phyloP scores from a whole-genome alignment of 2,113 vertebrate species.

The Capra hircus region DNA sequence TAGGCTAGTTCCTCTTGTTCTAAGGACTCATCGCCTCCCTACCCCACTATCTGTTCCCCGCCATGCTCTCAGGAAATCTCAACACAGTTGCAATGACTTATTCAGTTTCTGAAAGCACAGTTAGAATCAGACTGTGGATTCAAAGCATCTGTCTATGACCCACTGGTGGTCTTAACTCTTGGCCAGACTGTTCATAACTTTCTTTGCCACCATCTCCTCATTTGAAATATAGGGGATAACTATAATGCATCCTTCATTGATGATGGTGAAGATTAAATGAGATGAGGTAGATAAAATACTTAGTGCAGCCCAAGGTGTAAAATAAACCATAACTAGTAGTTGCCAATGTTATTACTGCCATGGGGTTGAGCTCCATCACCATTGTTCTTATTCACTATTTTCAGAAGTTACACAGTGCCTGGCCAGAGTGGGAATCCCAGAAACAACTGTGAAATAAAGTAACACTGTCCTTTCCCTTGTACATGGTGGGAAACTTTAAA shows the following conservation, averaged over 20 bases:
- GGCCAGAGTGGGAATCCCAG: too few species aligned
- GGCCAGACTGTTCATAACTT: neutral
- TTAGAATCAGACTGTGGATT: neutral
- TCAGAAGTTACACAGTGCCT: neutral
- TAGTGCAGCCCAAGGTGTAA: neutral
- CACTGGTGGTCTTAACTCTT: neutral
- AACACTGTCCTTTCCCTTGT: neutral
- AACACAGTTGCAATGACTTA: neutral
- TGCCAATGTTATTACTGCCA: too few species aligned
- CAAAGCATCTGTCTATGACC: neutral
- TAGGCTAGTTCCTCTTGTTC: neutral
- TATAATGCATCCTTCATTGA: neutral
- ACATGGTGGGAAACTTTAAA: neutral
- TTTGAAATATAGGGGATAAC: neutral
- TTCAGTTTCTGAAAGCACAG: neutral
- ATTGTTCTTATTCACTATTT: neutral
- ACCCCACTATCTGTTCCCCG: rapidly evolving
- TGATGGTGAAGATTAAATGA: neutral
- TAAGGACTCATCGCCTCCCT: neutral
- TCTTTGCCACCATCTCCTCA: neutral
- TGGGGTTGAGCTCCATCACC: rapidly evolving
- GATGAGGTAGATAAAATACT: neutral
- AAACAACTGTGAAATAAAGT: neutral
- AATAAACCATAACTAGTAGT: neutral
- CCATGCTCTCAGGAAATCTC: neutral